phyloP scores from a whole-genome alignment of 1,140 invertebrate genomes.

The Rhizoglyphus robini region DNA sequence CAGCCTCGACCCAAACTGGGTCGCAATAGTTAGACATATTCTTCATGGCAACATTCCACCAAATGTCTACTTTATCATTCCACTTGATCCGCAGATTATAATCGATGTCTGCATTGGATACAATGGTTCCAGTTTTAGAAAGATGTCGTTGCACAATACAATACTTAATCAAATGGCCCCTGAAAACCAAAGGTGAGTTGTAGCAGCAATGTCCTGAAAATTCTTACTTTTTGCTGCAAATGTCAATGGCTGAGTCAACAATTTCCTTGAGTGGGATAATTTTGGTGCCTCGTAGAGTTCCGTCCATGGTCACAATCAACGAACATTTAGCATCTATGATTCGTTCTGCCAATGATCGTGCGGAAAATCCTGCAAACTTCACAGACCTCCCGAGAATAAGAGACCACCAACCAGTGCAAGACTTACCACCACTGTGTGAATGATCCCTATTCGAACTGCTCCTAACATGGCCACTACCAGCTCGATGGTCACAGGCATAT shows the following conservation, averaged over 20 bases:
- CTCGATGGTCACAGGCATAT: too few species aligned
- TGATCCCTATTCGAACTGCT: too few species aligned
- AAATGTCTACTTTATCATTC: constrained; percentile 53
- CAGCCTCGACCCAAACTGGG: too few species aligned
- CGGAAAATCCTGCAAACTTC: constrained; percentile 87
- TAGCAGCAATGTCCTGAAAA: neutral
- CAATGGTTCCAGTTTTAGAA: neutral
- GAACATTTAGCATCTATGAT: too few species aligned
- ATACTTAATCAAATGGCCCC: neutral
- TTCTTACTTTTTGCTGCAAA: constrained; percentile 33
- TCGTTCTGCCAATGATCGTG: constrained; percentile 77
- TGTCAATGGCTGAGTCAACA: constrained; percentile 50
- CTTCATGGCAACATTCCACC: constrained; percentile 78
- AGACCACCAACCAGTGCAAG: constrained; percentile 82
- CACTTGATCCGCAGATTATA: constrained; percentile 19
- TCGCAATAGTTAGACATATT: constrained; percentile 59
- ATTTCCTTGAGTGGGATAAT: constrained; percentile 68
- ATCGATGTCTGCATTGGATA: constrained; percentile 13
- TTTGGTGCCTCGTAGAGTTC: constrained; percentile 78
- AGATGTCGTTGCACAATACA: constrained; percentile 16
- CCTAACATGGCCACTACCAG: too few species aligned
- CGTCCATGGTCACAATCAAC: constrained; percentile 83
- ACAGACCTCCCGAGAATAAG: constrained; percentile 55
- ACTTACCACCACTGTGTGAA: constrained; percentile 87
- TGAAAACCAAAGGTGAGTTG: neutral